Base-by-base conservation (phyloP, 2,888 invertebrate species). In the Strigamia maritima region DNA sequence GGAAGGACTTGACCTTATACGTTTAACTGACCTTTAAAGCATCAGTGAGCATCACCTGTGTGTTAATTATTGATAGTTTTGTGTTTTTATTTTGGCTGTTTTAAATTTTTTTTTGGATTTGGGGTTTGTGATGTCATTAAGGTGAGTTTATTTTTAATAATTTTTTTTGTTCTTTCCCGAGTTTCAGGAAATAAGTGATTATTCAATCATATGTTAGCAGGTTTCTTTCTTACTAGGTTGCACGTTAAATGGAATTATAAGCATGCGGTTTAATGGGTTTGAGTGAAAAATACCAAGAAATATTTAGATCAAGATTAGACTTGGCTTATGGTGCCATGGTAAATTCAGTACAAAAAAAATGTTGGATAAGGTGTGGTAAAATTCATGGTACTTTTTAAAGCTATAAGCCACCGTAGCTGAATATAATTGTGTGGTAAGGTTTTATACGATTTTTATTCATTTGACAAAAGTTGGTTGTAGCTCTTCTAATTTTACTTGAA, bases 151-250 rank as follows among this genome's bases (percentile, higher is more conserved):
- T n/a, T 49, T 49, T 49, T 1, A 49, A 49, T 6, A 3, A n/a
- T 49, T 22, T 54, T 44, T 44, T 44, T 44, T 16, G 44, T 44
- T 44, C 16, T 44, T 10, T 14, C 8, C 14, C 16, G 35, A 0
- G 54, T 54, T 54, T 54, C 54, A 54, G 54, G 54, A 54, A 54
- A 54, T 19, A 19, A 54, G 54, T 54, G 6, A 54, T 54, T 54
- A 54, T 54, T 19, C 54, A 54, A 19, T 19, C 54, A 54, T 54
- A 35, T 35, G 19, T 54, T 19, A 54, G 19, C 4, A n/a, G 19
- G n/a, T 54, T 54, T 54, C 54, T 54, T n/a, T 54, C n/a, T 54
- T 54, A 54, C 54, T 54, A 54, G 54, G 54, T 54, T 54, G 54
- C 54, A 54, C 22, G 54, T 54, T 4, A n/a, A 54, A 35, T 35